A percentile compares a stretch with the other conserved stretches of the same genome.
Conservation (phyloP, 2,888 invertebrate genomes). For the Acanthacorydalis orientalis region DNA sequence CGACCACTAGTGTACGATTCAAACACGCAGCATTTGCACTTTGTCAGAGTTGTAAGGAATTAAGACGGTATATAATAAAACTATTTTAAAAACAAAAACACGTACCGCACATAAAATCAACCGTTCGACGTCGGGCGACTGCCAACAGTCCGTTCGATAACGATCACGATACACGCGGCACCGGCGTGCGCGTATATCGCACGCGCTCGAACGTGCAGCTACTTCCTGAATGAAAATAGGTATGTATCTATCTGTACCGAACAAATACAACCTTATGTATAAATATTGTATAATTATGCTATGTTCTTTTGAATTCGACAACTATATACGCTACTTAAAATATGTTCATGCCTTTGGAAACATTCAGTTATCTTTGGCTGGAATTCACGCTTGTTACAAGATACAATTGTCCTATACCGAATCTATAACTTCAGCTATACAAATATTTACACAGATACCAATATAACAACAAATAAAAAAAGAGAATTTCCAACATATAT, state of each 20-base stretch:
- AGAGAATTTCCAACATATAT: neutral
- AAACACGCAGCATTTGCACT: no score
- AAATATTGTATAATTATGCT: neutral
- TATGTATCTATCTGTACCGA: neutral
- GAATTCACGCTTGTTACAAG: neutral
- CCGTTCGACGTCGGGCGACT: no score
- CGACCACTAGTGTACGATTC: no score
- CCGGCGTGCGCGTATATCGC: neutral
- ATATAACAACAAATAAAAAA: slow-evolving; percentile 1
- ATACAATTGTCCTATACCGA: neutral
- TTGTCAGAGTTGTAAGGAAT: no score
- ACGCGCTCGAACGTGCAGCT: neutral
- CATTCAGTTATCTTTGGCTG: slow-evolving; percentile 4
- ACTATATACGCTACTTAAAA: neutral
- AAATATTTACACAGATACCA: neutral
- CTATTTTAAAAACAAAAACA: no score
- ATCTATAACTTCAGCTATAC: slow-evolving; percentile 3
- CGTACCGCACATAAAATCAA: no score
- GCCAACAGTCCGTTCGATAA: no score
- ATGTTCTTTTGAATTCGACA: neutral
- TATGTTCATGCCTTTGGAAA: slow-evolving; percentile 5
- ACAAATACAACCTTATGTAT: neutral
- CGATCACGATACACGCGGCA: no score
- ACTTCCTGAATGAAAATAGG: neutral
- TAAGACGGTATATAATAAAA: no score